Base-by-base conservation (phyloP, 2,113 vertebrate species). In the Oryzias javanicus region DNA sequence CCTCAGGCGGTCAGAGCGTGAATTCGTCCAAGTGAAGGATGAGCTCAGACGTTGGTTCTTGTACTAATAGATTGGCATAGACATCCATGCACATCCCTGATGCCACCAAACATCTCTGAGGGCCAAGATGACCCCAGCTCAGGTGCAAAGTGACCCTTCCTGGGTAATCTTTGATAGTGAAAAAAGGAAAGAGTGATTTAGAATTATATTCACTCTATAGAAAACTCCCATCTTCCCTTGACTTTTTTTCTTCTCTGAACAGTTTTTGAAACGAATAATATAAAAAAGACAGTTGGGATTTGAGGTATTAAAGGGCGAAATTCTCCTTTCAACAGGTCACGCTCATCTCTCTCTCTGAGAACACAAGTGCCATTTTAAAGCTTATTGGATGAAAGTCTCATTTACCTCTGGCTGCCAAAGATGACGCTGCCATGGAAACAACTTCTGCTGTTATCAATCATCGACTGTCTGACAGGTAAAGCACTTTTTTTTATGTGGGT, bases 381-480 rank as follows among this genome's bases (percentile, higher is more conserved):
- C 91, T 88, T 89, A 82, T 90, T 89, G 88, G 86, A 88, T 83
- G 86, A 90, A 84, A 90, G 76, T 72, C 82, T 76, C 86, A 82
- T 89, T 90, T 89, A 88, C 79, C 89, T 88, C 67, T 82, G 86
- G 90, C 68, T 80, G 65, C 89, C 89, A 93, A 94, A 94, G 92
- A 98, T 97, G 95, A 87, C 85, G 93, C 93, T 95, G 86, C 92
- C 93, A 90, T 96, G 95, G 96, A 93, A 93, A 93, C 94, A 91
- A 83, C 76, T 94, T 90, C 80, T 97, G 75, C 93, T 98, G 83
- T 84, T 95, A 75, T 93, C 90, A 50, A 86, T 96, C 90, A 80
- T 93, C 81, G 88, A 93, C 89, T 93, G 93, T 90, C 88, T 96
- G 70, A 92, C 90, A 96, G 95, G 95, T 97, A 94, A 94, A 64